Conservation (phyloP, 2,113 vertebrate genomes). For the Ovibos moschatus region DNA sequence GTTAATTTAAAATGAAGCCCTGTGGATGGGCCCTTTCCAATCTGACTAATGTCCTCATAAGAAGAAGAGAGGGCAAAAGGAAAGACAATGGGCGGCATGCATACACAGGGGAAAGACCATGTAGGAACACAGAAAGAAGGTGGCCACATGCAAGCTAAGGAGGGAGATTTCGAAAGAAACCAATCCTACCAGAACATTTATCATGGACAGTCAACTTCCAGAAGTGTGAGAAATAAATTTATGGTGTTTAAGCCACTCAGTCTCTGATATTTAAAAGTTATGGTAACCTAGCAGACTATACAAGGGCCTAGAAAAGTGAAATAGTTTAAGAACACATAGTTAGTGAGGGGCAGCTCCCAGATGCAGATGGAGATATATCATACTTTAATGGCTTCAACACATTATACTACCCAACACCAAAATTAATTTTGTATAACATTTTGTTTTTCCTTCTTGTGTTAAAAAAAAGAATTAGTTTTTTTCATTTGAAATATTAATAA, state of each 20-base stretch:
- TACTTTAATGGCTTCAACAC: background rate
- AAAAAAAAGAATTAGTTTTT: background rate
- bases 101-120: background rate
- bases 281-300: background rate
- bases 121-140: background rate
- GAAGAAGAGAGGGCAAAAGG: background rate
- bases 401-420: background rate
- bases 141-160: background rate
- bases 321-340: background rate
- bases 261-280: background rate
- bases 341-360: background rate
- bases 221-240: background rate
- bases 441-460: background rate
- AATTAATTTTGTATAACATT: background rate
- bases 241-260: background rate
- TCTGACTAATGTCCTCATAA: background rate
- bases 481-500: background rate
- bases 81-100: fast-evolving
- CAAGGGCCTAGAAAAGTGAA: background rate
- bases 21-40: background rate
- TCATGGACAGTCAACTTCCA: background rate
- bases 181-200: fast-evolving
- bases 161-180: background rate
- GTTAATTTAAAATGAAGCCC: background rate
- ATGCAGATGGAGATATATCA: background rate